Evolutionary conservation across 2,113 vertebrate species (phyloP), one percentile per base, ranked within the genome.

Genomic region (Actinemys pallida): DNA sequence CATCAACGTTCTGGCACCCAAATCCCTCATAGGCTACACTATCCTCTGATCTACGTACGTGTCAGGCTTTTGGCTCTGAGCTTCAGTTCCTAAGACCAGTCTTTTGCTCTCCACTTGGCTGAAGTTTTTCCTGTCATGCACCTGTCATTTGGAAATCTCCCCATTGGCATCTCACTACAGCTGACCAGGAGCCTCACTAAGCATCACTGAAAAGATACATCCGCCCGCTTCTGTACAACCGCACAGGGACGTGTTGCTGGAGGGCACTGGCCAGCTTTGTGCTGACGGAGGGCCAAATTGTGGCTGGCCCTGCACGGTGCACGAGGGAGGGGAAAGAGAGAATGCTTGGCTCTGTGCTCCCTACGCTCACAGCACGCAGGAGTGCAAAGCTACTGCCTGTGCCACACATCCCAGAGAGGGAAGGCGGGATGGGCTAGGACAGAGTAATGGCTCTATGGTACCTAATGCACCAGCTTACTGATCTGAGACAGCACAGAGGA

Each of bases 151-250:
- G 29, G 72, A 81, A 80, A 72, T 42, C 72, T 53, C 81, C 81
- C 45, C 10, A 11, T 78, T 59, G 52, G 42, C 84, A 24, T 0
- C 65, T 10, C n/a, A n/a, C 31, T 84, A 24, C 17, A 1, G 83
- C 27, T 52, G 65, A 52, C 5, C 62, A 52, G n/a, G 6, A 93
- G 5, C 50, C 8, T 76, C 16, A 3, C 49, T 78, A 20, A 54
- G 35, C 52, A 88, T 0, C 1, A 0, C 50, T 96, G 82, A 35
- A 86, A 22, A 1, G 45, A 12, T 1, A 24, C 47, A 45, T 6
- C 6, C 6, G 24, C 8, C 54, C 27, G 2, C 1, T 69, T 50
- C 52, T 39, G 0, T 47, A 27, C 10, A 45, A 25, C 24, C 3
- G 9, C 39, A 11, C 25, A 8, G 25, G 12, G 42, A 29, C 6